Percentiles rank a stretch among this genome's conserved stretches.
phyloP scores from a whole-genome alignment of 2,888 invertebrate genomes.

The Elegia similella region DNA sequence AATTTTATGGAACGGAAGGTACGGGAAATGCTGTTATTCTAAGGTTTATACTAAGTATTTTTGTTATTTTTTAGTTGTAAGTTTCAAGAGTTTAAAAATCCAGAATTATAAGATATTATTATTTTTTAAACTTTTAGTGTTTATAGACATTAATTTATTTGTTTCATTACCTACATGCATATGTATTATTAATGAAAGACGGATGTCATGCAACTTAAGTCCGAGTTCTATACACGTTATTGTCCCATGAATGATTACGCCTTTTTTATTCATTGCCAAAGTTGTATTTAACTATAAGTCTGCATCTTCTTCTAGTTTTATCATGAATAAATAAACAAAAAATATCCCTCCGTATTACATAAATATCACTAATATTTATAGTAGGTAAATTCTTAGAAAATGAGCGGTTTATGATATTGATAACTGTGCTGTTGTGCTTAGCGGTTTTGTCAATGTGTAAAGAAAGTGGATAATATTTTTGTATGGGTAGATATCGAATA shows the following conservation, averaged over 20 bases:
- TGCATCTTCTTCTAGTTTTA: constrained; percentile 23
- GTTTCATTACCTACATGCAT: constrained; percentile 43
- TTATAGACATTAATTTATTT: constrained; percentile 66
- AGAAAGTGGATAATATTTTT: constrained; percentile 77
- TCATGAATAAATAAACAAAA: constrained; percentile 23
- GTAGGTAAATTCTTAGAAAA: constrained; percentile 23
- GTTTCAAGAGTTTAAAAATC: constrained; percentile 70
- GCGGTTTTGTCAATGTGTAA: constrained; percentile 66
- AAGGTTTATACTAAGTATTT: constrained; percentile 55
- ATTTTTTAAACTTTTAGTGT: constrained; percentile 54
- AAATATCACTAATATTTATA: constrained; percentile 23
- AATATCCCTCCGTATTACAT: constrained; percentile 29
- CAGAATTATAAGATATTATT: constrained; percentile 77
- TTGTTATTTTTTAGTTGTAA: constrained; percentile 72
- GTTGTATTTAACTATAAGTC: constrained; percentile 38
- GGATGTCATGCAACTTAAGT: constrained; percentile 1
- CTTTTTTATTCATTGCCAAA: constrained; percentile 44
- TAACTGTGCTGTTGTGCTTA: constrained; percentile 47
- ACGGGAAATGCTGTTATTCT: constrained; percentile 27
- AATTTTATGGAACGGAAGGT: neutral
- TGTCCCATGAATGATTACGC: constrained; percentile 28
- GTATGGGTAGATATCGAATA: constrained; percentile 67
- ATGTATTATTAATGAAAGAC: constrained; percentile 20
- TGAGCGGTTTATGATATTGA: constrained; percentile 24
- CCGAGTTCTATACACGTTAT: constrained; percentile 27